Evolutionary conservation across 37 sponge, comb jelly and placozoan genomes (phyloP).

Genomic region (Aplysina aerophoba): DNA sequence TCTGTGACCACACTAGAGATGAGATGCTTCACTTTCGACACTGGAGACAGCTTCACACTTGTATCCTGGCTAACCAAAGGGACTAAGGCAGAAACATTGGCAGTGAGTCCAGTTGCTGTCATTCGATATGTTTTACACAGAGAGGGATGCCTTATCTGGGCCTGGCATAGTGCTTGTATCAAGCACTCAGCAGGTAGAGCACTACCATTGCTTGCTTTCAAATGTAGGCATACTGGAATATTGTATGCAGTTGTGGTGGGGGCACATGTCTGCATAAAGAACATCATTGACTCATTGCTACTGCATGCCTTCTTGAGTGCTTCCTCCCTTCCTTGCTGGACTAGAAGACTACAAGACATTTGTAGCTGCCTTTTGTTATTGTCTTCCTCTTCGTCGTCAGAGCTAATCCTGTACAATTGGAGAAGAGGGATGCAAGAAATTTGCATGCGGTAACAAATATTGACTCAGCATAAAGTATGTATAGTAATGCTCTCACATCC

Average conservation of each 20-base stretch:
- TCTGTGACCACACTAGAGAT: too few relatives aligned
- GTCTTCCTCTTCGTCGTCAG: too few relatives aligned
- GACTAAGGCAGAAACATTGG: neutral
- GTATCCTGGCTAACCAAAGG: too few relatives aligned
- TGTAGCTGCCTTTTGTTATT: neutral
- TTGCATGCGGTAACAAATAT: neutral
- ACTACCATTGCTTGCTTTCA: neutral
- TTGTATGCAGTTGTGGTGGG: slow-evolving; percentile 18
- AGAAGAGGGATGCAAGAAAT: neutral
- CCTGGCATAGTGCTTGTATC: neutral
- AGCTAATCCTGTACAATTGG: slow-evolving; percentile 1
- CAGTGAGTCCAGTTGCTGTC: neutral
- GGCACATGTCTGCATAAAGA: neutral
- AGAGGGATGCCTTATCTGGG: neutral
- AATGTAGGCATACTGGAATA: neutral
- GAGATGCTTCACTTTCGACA: too few relatives aligned
- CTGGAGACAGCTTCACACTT: too few relatives aligned
- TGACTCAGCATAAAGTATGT: too few relatives aligned
- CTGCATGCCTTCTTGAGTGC: too few relatives aligned
- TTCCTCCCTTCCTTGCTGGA: neutral
- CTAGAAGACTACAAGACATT: neutral
- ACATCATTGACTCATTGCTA: slow-evolving; percentile 3
- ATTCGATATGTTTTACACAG: neutral
- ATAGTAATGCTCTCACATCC: too few relatives aligned
- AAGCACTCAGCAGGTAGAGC: neutral